A percentile compares a stretch with the other conserved stretches of the same genome.
phyloP scores from a whole-genome alignment of 2,888 invertebrate genomes.

The Eupeodes latifasciatus region DNA sequence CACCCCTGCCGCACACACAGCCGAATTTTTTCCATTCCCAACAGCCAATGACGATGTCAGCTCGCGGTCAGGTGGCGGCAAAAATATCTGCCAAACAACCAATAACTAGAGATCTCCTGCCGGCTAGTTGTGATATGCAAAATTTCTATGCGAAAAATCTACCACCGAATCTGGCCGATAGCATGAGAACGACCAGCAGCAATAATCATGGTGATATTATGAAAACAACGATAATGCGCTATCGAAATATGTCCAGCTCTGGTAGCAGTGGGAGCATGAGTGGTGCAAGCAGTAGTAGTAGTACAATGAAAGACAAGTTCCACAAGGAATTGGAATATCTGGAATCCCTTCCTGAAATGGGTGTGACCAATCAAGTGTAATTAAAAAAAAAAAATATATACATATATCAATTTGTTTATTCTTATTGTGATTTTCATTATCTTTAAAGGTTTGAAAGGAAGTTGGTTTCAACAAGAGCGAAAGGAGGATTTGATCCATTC shows the following conservation, averaged over 20 bases:
- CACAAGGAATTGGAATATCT: slow-evolving; percentile 82
- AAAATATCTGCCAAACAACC: slow-evolving; percentile 77
- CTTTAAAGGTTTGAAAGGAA: slow-evolving; percentile 82
- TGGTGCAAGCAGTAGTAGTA: slow-evolving; percentile 72
- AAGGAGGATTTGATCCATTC: slow-evolving; percentile 82
- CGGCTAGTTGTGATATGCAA: slow-evolving; percentile 81
- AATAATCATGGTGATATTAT: slow-evolving; percentile 69
- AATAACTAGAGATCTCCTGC: slow-evolving; percentile 78
- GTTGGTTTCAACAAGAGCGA: slow-evolving; percentile 82
- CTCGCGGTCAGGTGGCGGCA: slow-evolving; percentile 76
- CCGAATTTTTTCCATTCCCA: slow-evolving; percentile 72
- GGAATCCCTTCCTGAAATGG: slow-evolving; percentile 83
- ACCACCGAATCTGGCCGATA: slow-evolving; percentile 65
- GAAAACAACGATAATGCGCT: slow-evolving; percentile 60
- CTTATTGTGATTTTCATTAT: not conserved
- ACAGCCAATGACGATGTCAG: slow-evolving; percentile 67
- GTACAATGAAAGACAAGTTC: slow-evolving; percentile 80
- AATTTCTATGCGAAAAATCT: slow-evolving; percentile 79
- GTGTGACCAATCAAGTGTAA: slow-evolving; percentile 84
- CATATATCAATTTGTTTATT: not conserved
- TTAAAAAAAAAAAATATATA: slow-evolving; percentile 37
- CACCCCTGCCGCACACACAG: slow-evolving; percentile 84
- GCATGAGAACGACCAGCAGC: slow-evolving; percentile 48
- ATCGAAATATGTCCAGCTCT: slow-evolving; percentile 47
- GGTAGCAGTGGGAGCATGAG: slow-evolving; percentile 60